Percentiles rank a stretch among this genome's conserved stretches.
Conservation (phyloP, 2,113 vertebrate species). For the Dipodomys ordii region DNA sequence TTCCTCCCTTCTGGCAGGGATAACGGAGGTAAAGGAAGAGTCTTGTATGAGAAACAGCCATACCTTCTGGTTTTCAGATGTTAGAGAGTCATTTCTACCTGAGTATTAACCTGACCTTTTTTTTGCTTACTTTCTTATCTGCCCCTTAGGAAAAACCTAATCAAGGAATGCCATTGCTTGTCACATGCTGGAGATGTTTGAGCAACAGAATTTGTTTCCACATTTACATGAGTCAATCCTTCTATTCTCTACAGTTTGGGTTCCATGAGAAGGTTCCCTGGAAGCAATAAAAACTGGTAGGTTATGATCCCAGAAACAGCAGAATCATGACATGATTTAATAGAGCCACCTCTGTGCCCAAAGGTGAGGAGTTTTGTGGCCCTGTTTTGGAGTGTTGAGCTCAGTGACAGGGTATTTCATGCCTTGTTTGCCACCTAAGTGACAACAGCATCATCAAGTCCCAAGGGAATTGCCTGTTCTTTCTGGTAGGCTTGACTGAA, state of each 20-base stretch:
- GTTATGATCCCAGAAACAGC: background rate
- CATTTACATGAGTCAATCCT: constrained; percentile 29
- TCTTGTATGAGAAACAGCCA: background rate
- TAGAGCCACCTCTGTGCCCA: background rate
- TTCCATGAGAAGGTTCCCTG: background rate
- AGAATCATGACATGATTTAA: constrained; percentile 16
- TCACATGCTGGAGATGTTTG: background rate
- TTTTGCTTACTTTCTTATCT: background rate
- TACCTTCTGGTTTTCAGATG: background rate
- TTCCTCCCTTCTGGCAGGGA: background rate
- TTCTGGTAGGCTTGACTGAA: background rate
- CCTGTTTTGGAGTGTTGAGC: background rate
- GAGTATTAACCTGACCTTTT: background rate
- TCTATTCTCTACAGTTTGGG: background rate
- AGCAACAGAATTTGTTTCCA: background rate
- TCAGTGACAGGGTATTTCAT: constrained; percentile 71
- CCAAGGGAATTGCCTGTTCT: background rate
- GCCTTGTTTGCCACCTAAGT: constrained; percentile 64
- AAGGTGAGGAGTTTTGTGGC: constrained; percentile 54
- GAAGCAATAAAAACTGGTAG: background rate
- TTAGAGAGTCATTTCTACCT: background rate
- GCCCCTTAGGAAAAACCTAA: background rate
- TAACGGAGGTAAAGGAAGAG: background rate
- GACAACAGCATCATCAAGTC: constrained; percentile 56
- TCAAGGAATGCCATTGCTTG: background rate